Base-by-base conservation (phyloP, 2,113 vertebrate genomes). In the Catharus fuscescens region DNA sequence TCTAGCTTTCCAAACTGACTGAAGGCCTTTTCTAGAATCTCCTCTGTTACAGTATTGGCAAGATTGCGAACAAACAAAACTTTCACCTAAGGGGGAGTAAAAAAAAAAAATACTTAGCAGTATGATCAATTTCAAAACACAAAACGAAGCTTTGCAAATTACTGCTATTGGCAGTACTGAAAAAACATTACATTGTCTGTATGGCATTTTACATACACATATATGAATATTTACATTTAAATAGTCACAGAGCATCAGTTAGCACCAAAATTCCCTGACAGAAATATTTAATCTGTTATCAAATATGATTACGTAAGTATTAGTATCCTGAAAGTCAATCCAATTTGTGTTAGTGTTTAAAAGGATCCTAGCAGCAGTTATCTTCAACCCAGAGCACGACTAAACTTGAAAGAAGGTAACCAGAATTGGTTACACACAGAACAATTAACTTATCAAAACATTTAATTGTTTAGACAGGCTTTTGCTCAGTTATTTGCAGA, bases 1-100 rank as follows among this genome's bases (percentile, higher is more conserved):
- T 99, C 99, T 97, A 99, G 97, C 92, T 99, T 99, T 45, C 99
- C 99, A 97, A 99, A 99, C 80, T 99, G 97, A 90, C 99, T 98
- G 97, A 99, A 99, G 31, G 99, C 97, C 80, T 98, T 99, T 98
- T 99, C 99, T 98, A 99, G 98, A 82, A 99, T 98, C 93, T 99
- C 99, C 95, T 99, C 99, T 8, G 99, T 99, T 69, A 99, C 99
- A 9, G 98, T 98, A 83, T 99, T 99, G 80, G 99, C 98, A 61
- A 99, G 99, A 94, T 99, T 99, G 52, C 99, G 98, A 66, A 99
- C 99, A 97, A 99, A 99, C 85, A 99, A 94, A 80, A 99, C 99
- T 97, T 99, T 99, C 53, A 99, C 99, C 99, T 99, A 90, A 48
- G 9, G 10, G 21, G 14, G 12, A 20, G 18, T 67, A 61, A n/a